A percentile compares a stretch with the other conserved stretches of the same genome.
Evolutionary conservation across 2,888 invertebrate species (phyloP).

Genomic region (Protula sp.): DNA sequence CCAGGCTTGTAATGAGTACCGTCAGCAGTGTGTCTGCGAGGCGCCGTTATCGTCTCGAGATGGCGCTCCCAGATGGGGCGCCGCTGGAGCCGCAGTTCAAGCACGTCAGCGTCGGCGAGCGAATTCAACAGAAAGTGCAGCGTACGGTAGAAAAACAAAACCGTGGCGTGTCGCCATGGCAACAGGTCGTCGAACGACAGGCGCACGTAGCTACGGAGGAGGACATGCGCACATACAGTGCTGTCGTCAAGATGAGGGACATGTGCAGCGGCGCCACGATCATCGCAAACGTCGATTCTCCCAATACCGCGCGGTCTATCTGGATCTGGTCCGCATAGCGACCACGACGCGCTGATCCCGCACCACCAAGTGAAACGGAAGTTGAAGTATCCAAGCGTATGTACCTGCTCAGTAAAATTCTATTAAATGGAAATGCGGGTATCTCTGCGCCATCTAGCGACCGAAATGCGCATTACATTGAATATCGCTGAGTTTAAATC

Average conservation of each 20-base stretch:
- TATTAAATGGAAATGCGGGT: too few species aligned
- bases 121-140: slow-evolving; percentile 83
- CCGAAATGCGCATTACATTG: too few species aligned
- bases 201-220: slow-evolving; percentile 70
- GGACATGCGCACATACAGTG: slow-evolving; percentile 69
- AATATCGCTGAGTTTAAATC: too few species aligned
- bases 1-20: slow-evolving; percentile 72
- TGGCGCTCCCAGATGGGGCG: slow-evolving; percentile 87
- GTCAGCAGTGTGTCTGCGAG: slow-evolving; percentile 79
- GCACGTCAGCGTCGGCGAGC: slow-evolving; percentile 59
- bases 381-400: slow-evolving; percentile 60
- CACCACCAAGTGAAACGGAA: slow-evolving; percentile 73
- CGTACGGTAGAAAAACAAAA: slow-evolving; percentile 61
- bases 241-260: slow-evolving; percentile 60
- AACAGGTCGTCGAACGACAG: slow-evolving; percentile 70
- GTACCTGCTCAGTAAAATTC: slow-evolving; percentile 62
- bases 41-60: slow-evolving; percentile 77
- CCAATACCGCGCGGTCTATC: slow-evolving; percentile 31
- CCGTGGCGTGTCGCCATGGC: slow-evolving; percentile 57
- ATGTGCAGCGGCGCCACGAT: slow-evolving; percentile 73
- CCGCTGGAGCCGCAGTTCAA: slow-evolving; percentile 75
- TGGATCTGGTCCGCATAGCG: slow-evolving; percentile 68
- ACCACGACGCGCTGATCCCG: slow-evolving; percentile 71
- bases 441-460: too few species aligned
- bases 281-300: slow-evolving; percentile 75